Evolutionary conservation across 1,140 invertebrate species (phyloP), one percentile per base, ranked within the genome.

Genomic region (Caenorhabditis briggsae): DNA sequence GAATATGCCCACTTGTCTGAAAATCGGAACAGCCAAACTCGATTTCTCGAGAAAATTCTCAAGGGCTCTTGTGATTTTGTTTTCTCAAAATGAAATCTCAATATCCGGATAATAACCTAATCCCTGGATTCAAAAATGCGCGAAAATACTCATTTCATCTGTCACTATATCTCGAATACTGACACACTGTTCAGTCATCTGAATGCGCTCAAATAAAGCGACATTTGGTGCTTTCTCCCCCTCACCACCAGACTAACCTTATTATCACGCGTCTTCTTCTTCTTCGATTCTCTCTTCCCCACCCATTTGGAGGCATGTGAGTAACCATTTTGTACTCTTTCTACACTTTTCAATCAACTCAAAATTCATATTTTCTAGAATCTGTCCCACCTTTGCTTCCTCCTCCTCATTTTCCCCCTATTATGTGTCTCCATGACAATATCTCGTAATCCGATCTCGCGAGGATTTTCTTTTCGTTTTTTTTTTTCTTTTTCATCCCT

Each of bases 391-490:
- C 50, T n/a, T 9, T 33, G 23, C 59, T 61, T 61, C 23, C 23
- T 20, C 5, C 50, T 78, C 50, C 14, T 25, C 46, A n/a, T 78
- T 74, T 74, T 74, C 7, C 50, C 33, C 9, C n/a, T 23, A 8
- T 43, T 70, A 43, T n/a, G 0, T 46, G 46, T 78, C 43, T 16
- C 70, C 70, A 78, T 78, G 46, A 41, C 25, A 78, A 78, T 78
- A 6, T 43, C 70, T 50, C 70, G 46, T 78, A 50, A 78, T 78
- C 70, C 70, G 64, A 70, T 70, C 64, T 46, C 64, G 43, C 41
- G 64, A 70, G 64, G 41, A 70, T 43, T 78, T 50, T 46, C 18
- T 50, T 50, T 16, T 53, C 50, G 50, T 11, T 23, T 48, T 78
- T 23, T 61, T 25, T 12, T 23, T 61, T 33, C 6, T 25, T 59